Conservation (phyloP, 2,888 invertebrate genomes). For the Coecobrya sp. region DNA sequence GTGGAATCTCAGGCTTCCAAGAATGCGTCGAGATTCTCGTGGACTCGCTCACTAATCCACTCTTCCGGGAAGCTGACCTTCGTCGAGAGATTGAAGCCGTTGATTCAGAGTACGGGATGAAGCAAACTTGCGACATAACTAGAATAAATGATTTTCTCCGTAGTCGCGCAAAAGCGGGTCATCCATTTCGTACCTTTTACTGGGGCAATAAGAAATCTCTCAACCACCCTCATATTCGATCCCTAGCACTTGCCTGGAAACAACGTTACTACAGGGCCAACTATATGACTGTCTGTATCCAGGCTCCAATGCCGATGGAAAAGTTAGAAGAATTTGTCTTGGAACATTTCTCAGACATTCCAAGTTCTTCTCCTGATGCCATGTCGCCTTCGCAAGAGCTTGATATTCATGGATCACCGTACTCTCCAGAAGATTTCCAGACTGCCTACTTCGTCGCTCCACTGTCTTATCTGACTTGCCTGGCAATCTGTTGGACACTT, state of each 20-base stretch:
- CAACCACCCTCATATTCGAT: neutral
- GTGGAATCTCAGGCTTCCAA: neutral
- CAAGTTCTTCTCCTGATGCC: neutral
- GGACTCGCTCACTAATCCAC: slow-evolving; percentile 29
- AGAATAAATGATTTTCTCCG: slow-evolving; percentile 50
- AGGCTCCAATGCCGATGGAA: slow-evolving; percentile 44
- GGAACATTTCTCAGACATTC: slow-evolving; percentile 27
- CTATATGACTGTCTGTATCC: slow-evolving; percentile 67
- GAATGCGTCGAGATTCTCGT: slow-evolving; percentile 30
- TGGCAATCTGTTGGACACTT: slow-evolving; percentile 53
- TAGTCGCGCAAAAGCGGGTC: neutral
- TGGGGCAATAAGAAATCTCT: slow-evolving; percentile 47
- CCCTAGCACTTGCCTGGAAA: neutral
- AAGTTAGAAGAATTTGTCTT: slow-evolving; percentile 13
- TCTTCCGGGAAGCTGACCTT: neutral
- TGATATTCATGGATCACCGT: neutral
- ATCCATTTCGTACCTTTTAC: slow-evolving; percentile 53
- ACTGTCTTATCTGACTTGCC: neutral
- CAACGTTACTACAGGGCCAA: neutral
- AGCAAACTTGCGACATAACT: slow-evolving; percentile 41
- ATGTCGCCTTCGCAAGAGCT: neutral
- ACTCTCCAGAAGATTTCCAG: neutral
- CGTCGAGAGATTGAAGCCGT: slow-evolving; percentile 44
- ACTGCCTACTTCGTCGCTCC: slow-evolving; percentile 18
- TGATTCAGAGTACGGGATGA: slow-evolving; percentile 66